phyloP scores from a whole-genome alignment of 2,888 invertebrate genomes.

The Idaea dimidiata region DNA sequence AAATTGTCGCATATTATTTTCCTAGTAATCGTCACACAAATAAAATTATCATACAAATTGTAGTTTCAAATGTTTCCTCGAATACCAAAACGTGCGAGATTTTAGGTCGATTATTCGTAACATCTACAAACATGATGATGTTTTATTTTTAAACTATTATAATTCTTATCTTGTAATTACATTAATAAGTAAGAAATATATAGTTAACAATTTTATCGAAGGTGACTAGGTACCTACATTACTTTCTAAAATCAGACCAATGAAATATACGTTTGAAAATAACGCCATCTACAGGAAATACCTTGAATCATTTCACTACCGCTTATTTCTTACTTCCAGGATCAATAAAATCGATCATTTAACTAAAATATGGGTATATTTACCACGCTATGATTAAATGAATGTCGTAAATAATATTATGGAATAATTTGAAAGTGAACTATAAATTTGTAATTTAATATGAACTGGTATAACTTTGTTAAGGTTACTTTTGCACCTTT shows the following conservation, averaged over 20 bases:
- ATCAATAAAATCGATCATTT: neutral
- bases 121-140: neutral
- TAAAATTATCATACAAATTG: slow-evolving; percentile 48
- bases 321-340: neutral
- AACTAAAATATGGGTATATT: neutral
- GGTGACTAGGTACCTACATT: neutral
- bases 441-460: neutral
- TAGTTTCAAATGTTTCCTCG: slow-evolving; percentile 32
- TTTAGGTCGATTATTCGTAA: neutral
- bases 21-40: slow-evolving; percentile 40
- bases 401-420: neutral
- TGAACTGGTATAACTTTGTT: neutral
- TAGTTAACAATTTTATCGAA: neutral
- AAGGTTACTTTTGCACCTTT: neutral
- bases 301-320: neutral
- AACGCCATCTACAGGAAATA: slow-evolving; percentile 1
- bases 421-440: neutral
- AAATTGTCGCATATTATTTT: slow-evolving; percentile 49
- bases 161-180: neutral
- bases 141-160: neutral
- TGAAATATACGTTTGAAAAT: neutral
- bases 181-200: neutral
- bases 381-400: neutral
- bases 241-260: neutral
- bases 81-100: slow-evolving; percentile 2